Base-by-base conservation (phyloP, 2,888 invertebrate genomes). In the Alloscopus bannaensis region DNA sequence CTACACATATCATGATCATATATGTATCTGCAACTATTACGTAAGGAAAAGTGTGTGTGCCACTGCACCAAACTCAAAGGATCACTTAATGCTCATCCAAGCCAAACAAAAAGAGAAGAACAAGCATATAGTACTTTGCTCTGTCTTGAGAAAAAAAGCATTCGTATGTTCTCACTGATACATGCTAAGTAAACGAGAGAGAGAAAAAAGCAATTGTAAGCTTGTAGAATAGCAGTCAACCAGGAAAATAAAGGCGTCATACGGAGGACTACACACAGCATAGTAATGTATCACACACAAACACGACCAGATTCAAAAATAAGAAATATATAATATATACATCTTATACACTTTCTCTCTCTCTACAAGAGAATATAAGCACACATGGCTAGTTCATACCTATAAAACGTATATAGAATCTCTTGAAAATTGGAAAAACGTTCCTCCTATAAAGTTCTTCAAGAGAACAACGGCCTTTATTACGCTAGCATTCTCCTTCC, bases 1-100 rank as follows among this genome's bases (percentile, higher is more conserved):
- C n/a, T n/a, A n/a, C n/a, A n/a, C n/a, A n/a, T n/a, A n/a, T n/a
- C n/a, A n/a, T n/a, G n/a, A n/a, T n/a, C n/a, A n/a, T n/a, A n/a
- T n/a, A n/a, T n/a, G n/a, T n/a, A n/a, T n/a, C n/a, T n/a, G n/a
- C n/a, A n/a, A n/a, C n/a, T n/a, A n/a, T n/a, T n/a, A n/a, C n/a
- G n/a, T n/a, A n/a, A n/a, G n/a, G n/a, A n/a, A n/a, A n/a, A n/a
- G n/a, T n/a, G n/a, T n/a, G n/a, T n/a, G n/a, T n/a, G n/a, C 36
- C 60, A 60, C 60, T 60, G 60, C 60, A 31, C 52, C 52, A 72
- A 64, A 71, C 50, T 47, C 8, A 71, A 71, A 71, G 71, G 71
- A 71, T 64, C 72, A 64, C 64, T 72, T 64, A 64, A 50, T 52
- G 55, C 59, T 64, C 42, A 72, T 72, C 64, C 72, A 72, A 72